Percentiles rank a stretch among this genome's conserved stretches.
phyloP scores from a whole-genome alignment of 2,113 vertebrate genomes.

The Macroglossus sobrinus region DNA sequence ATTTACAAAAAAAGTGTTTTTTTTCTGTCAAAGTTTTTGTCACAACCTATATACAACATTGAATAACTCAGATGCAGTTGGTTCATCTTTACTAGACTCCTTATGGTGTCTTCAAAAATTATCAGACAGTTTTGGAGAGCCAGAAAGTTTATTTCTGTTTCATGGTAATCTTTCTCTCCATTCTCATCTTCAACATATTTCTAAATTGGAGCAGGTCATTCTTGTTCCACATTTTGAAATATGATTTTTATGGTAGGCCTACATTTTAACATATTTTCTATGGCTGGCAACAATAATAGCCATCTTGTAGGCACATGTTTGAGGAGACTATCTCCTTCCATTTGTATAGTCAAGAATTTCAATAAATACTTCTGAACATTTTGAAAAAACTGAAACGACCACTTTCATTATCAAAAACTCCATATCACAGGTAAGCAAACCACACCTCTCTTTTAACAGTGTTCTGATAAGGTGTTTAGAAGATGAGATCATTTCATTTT shows the following conservation, averaged over 20 bases:
- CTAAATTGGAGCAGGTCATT: neutral
- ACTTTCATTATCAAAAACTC: neutral
- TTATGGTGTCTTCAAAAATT: neutral
- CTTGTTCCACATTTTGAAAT: neutral
- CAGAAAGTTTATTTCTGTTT: neutral
- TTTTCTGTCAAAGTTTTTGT: neutral
- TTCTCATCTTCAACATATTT: neutral
- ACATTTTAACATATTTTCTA: neutral
- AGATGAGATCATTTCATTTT: neutral
- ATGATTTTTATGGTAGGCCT: neutral
- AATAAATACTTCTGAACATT: neutral
- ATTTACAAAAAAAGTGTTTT: neutral
- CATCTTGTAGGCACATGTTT: neutral
- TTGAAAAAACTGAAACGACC: neutral
- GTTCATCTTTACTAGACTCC: neutral
- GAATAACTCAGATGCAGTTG: neutral
- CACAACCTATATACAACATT: neutral
- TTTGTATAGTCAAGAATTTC: neutral
- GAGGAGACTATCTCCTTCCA: neutral
- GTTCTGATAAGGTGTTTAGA: neutral
- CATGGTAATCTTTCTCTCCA: neutral
- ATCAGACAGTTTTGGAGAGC: neutral
- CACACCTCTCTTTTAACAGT: neutral
- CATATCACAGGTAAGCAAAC: neutral
- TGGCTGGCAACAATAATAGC: neutral